These are phyloP conservation scores for Astropecten irregularis DNA, from an alignment of 53 echinoderm and acorn worm species.

Conservation along the genomic window DNA sequence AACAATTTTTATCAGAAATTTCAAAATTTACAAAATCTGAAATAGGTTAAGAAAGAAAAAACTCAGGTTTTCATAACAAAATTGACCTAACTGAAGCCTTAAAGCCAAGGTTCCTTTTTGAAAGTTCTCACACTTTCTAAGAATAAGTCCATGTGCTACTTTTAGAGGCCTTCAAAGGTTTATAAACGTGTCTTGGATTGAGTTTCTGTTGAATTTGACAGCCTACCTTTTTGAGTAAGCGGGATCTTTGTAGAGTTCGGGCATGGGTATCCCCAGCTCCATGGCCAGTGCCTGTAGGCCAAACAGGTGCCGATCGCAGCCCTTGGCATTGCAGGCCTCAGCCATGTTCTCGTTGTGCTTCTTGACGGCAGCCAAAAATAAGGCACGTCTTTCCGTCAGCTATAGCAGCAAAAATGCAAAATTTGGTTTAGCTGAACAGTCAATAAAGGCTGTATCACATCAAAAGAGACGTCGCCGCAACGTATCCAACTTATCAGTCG, in stretches of 20 bases:
- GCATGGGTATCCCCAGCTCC: slow-evolving; percentile 68
- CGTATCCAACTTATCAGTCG: neutral
- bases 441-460: neutral
- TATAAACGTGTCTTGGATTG: no score
- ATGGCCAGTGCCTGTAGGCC: slow-evolving; percentile 67
- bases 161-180: no score
- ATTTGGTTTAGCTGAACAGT: neutral
- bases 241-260: slow-evolving; percentile 79
- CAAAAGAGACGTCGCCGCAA: neutral
- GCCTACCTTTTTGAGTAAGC: slow-evolving; percentile 83
- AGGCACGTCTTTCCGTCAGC: slow-evolving; percentile 27
- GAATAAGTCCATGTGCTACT: no score
- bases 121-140: no score
- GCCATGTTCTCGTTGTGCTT: slow-evolving; percentile 72
- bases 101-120: no score
- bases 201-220: no score
- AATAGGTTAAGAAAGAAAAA: no score
- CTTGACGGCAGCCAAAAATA: slow-evolving; percentile 72
- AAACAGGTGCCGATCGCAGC: slow-evolving; percentile 85
- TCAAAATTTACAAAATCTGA: no score
- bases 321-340: slow-evolving; percentile 70
- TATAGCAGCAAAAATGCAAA: neutral
- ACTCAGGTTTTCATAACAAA: no score
- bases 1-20: no score
- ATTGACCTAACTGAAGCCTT: no score